Evolutionary conservation across 1,140 invertebrate genomes (phyloP), one percentile per base, ranked within the genome.

Genomic region (Aphidius gifuensis): DNA sequence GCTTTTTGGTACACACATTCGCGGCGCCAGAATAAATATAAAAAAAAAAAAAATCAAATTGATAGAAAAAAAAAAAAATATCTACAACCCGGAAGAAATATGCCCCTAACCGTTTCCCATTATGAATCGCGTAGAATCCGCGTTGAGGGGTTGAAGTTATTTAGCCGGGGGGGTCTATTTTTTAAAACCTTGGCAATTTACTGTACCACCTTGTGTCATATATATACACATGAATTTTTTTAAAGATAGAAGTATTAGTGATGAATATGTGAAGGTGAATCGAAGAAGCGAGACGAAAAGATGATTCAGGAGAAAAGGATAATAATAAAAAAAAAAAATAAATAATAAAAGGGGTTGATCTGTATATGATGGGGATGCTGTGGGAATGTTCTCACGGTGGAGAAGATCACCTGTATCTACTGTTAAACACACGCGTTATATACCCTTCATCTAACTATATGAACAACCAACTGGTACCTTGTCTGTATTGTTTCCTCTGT

Each of bases 331-430:
- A 73, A 73, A 71, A 74, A 71, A 72, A 9, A 3, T 2, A 8
- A 44, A 65, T 68, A 62, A 68, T 66, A 64, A 16, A 64, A 64
- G 65, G 71, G 68, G 72, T 76, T 77, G 76, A 75, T 78, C 75
- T 76, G 75, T 64, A 68, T 62, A 66, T 62, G 62, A 61, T 64
- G 65, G 71, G 68, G 71, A 76, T 76, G 76, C 76, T 78, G 76
- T 77, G 76, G 74, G 73, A 78, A 78, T 72, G 65, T 78, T 77
- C 76, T 77, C 76, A 78, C 75, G 75, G 73, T 64, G 58, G 53
- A 38, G 61, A 62, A 68, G 74, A 78, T 78, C 75, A 78, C 76
- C 75, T 78, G 76, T 77, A 74, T 67, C 70, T 54, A 62, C 65
- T 66, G 56, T 58, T 60, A 55, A 60, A 54, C 59, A 51, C 57